A percentile compares a stretch with the other conserved stretches of the same genome.
Evolutionary conservation across 2,888 invertebrate species (phyloP).

Genomic region (Shargacucullia verbasci): DNA sequence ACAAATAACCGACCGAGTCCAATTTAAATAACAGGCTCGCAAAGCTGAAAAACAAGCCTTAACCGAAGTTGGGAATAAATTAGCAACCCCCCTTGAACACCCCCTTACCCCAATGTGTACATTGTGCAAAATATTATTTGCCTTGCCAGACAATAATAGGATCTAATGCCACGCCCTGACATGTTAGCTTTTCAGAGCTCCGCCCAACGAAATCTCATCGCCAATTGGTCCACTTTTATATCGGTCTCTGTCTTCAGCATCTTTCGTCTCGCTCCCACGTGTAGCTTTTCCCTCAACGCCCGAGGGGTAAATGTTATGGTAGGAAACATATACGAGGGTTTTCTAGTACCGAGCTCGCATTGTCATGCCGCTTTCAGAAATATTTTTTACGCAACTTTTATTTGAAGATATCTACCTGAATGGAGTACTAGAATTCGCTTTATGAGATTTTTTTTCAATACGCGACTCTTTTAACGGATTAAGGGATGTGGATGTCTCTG

Average conservation of each 20-base stretch:
- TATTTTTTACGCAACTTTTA: conserved; percentile 87
- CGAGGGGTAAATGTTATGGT: conserved; percentile 89
- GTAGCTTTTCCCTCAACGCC: conserved; percentile 87
- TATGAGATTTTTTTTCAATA: conserved; percentile 83
- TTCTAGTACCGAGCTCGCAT: conserved; percentile 82
- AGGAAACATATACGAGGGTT: conserved; percentile 88
- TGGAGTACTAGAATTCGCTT: conserved; percentile 86
- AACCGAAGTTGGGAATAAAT: conserved; percentile 89
- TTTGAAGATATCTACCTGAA: conserved; percentile 86
- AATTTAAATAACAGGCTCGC: conserved; percentile 89
- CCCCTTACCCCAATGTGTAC: conserved; percentile 90
- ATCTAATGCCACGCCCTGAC: conserved; percentile 88
- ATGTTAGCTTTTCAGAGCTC: conserved; percentile 86
- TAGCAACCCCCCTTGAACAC: conserved; percentile 81
- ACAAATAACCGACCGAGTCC: conserved; percentile 86
- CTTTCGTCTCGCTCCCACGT: conserved; percentile 68
- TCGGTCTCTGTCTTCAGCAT: conserved; percentile 63
- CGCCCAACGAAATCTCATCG: conserved; percentile 70
- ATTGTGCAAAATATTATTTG: conserved; percentile 93
- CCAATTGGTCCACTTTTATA: conserved; percentile 73
- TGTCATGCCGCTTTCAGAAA: conserved; percentile 79
- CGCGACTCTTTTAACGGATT: conserved; percentile 77
- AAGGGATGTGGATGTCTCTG: conserved; percentile 74
- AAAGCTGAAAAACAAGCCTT: conserved; percentile 89
- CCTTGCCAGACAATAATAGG: conserved; percentile 90